Base-by-base conservation (phyloP, 2,797 vertebrate genomes). In the Acipenser transmontanus region DNA sequence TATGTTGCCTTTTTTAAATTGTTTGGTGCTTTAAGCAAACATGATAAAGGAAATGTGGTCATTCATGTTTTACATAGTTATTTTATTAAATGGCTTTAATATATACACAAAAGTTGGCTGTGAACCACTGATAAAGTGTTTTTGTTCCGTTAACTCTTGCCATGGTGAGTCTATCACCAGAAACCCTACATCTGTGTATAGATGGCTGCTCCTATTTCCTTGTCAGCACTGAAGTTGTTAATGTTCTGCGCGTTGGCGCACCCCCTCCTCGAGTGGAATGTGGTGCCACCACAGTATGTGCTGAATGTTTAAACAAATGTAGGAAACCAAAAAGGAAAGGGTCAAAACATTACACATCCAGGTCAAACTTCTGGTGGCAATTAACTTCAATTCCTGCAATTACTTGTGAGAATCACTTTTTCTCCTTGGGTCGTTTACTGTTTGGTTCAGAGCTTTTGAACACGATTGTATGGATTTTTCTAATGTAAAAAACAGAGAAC, bases 361-460 rank as follows among this genome's bases (percentile, higher is more conserved):
- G 87, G 88, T 89, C 88, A 85, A 72, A 80, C 84, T 89, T 85
- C 87, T 90, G 88, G 82, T 84, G 88, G 83, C 77, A 89, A 89
- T 90, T 90, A 89, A 87, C 83, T 77, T 57, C 81, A 81, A 89
- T 86, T 85, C 80, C 70, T 81, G 68, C 72, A 75, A 81, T 77
- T 74, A 80, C 80, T n/a, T 57, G 54, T 57, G 54, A 57, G 54
- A 57, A n/a, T 57, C 54, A 57, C 54, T 57, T 57, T 57, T 57
- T 57, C 54, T 57, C 12, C 9, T 57, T 57, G 54, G 54, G 54
- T 57, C 12, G 14, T 57, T 57, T 2, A 13, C 54, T 6, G 12
- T 57, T 57, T 57, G 54, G 54, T 57, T 57, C 54, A n/a, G 54
- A 57, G 34, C 34, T 34, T 34, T 34, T 34, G 34, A 34, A 34